Evolutionary conservation across 1,140 invertebrate species (phyloP).

Genomic region (Drosophila sechellia): DNA sequence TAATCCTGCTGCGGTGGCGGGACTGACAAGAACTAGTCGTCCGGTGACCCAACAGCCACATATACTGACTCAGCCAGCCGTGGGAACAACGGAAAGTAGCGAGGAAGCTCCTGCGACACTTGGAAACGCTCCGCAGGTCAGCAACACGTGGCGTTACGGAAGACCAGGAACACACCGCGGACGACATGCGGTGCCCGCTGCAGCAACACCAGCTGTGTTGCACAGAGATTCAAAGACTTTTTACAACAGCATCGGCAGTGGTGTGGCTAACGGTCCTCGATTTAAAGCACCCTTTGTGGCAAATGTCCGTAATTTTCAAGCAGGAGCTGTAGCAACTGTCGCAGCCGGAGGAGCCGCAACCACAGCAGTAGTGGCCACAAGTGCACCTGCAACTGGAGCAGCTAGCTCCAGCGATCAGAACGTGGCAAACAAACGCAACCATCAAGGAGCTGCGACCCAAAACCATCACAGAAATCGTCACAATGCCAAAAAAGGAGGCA

Average conservation of each 20-base stretch:
- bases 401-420: conserved; percentile 13
- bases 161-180: conserved; percentile 20
- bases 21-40: conserved; percentile 31
- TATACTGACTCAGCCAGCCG: conserved; percentile 6
- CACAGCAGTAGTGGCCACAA: not conserved
- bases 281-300: conserved; percentile 32
- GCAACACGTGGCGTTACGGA: conserved; percentile 22
- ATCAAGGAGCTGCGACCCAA: not conserved
- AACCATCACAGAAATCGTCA: conserved; percentile 3
- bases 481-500: conserved; percentile 18
- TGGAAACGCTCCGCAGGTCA: conserved; percentile 15
- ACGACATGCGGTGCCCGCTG: conserved; percentile 17
- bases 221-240: conserved; percentile 60
- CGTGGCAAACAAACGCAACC: not conserved
- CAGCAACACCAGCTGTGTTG: conserved; percentile 4
- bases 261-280: conserved; percentile 16
- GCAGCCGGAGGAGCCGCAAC: not conserved
- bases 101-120: conserved; percentile 6
- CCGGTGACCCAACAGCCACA: conserved; percentile 33
- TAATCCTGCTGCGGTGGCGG: conserved; percentile 7
- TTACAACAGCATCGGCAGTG: conserved; percentile 47
- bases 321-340: not conserved
- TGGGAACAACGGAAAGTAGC: conserved; percentile 5
- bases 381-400: not conserved
- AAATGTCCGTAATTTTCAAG: conserved; percentile 1